Evolutionary conservation across 2,888 invertebrate species (phyloP).

Genomic region (Eupeodes luniger): DNA sequence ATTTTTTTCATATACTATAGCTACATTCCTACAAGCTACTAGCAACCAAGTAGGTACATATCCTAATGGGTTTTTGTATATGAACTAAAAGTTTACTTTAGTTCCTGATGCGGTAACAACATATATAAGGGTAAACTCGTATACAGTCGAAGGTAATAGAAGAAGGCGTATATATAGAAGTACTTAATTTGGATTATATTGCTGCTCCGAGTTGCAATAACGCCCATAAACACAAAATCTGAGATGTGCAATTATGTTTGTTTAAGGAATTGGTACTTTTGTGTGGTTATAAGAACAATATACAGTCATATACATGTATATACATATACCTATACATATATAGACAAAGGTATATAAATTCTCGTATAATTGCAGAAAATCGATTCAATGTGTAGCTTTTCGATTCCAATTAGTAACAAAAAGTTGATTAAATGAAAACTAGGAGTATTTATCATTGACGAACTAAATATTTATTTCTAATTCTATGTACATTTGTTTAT

Average conservation of each 20-base stretch:
- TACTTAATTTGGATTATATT: slow-evolving; percentile 20
- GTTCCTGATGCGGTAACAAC: neutral
- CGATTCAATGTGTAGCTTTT: slow-evolving; percentile 2
- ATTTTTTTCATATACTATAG: neutral
- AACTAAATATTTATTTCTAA: too few species aligned
- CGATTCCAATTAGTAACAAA: neutral
- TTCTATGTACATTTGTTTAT: too few species aligned
- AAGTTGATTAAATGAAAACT: neutral
- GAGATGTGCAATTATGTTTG: slow-evolving; percentile 33
- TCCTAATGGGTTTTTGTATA: neutral
- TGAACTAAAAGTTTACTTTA: neutral
- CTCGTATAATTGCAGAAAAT: neutral
- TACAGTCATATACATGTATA: too few species aligned
- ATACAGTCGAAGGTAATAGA: neutral
- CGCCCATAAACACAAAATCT: slow-evolving; percentile 38
- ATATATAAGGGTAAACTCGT: too few species aligned
- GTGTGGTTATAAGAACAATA: neutral
- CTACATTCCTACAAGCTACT: neutral
- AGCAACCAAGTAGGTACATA: too few species aligned
- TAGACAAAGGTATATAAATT: too few species aligned
- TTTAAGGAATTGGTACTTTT: neutral
- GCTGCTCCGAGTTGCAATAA: slow-evolving; percentile 25
- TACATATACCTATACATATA: too few species aligned
- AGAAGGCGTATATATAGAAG: slow-evolving; percentile 10
- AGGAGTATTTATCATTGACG: too few species aligned